phyloP scores from a whole-genome alignment of 2,797 vertebrate species.

The Glossophaga mutica region DNA sequence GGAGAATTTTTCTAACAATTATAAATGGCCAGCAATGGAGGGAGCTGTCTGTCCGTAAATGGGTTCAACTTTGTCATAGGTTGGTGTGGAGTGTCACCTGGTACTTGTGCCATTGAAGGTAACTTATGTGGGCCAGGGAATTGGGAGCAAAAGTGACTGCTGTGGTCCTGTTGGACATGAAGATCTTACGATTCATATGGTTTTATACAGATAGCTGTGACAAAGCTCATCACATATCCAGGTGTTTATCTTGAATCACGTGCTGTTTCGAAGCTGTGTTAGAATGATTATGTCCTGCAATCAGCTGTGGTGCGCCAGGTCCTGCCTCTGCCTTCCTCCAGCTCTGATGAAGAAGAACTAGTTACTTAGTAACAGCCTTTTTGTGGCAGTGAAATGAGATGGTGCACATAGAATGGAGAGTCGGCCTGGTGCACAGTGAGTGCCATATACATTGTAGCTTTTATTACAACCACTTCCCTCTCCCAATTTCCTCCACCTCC shows the following conservation, averaged over 20 bases:
- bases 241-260: not conserved
- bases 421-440: not conserved
- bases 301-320: too few relatives aligned
- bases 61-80: not conserved
- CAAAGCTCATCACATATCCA: not conserved
- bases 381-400: not conserved
- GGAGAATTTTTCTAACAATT: not conserved
- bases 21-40: not conserved
- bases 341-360: not conserved
- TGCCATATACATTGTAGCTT: not conserved
- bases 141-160: not conserved
- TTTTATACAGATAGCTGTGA: not conserved
- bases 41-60: not conserved
- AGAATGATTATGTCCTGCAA: not conserved
- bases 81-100: not conserved
- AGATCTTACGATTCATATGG: not conserved
- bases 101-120: not conserved
- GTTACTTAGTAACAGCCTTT: not conserved
- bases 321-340: not conserved
- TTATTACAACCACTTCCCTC: not conserved
- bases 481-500: not conserved
- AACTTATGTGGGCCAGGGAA: not conserved
- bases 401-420: too few relatives aligned
- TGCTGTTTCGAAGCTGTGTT: not conserved
- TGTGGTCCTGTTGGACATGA: not conserved